These are phyloP conservation scores for Candidula unifasciata DNA, from an alignment of 2,888 invertebrate genomes.

Conservation along the genomic window DNA sequence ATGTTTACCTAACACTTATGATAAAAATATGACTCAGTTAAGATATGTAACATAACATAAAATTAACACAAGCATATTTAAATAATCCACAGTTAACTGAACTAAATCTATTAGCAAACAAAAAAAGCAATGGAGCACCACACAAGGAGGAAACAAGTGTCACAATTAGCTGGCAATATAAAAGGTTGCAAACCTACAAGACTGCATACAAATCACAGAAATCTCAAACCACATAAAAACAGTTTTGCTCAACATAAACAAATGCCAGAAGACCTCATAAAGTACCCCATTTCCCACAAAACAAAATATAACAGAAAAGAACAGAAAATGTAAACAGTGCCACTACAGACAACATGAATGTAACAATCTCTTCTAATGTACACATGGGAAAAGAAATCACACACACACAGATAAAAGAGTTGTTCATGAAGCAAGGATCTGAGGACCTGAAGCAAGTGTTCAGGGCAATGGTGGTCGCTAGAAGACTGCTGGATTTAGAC, in stretches of 20 bases:
- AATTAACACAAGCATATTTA: conserved; percentile 12
- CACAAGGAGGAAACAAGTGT: conserved; percentile 4
- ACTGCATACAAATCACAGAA: not conserved
- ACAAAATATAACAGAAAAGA: conserved; percentile 43
- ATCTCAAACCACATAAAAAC: not conserved
- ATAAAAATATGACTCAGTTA: too few relatives aligned
- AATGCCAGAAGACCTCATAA: not conserved
- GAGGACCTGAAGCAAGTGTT: conserved; percentile 14
- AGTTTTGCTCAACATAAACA: not conserved
- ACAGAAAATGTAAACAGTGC: conserved; percentile 36
- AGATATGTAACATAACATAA: not conserved
- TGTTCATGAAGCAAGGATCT: not conserved
- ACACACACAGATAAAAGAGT: conserved; percentile 2
- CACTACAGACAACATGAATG: conserved; percentile 34
- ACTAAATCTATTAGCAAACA: conserved; percentile 13
- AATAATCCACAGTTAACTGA: conserved; percentile 14
- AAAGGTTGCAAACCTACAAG: too few relatives aligned
- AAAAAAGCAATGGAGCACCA: conserved; percentile 26
- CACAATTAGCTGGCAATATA: conserved; percentile 1
- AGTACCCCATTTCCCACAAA: not conserved
- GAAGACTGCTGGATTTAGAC: conserved; percentile 1
- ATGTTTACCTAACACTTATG: too few relatives aligned
- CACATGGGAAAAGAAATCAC: conserved; percentile 25
- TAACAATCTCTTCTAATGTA: conserved; percentile 35
- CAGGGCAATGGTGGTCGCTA: not conserved